Percentiles rank a stretch among this genome's conserved stretches.
phyloP scores from a whole-genome alignment of 2,113 vertebrate genomes.

The Xenopus borealis region DNA sequence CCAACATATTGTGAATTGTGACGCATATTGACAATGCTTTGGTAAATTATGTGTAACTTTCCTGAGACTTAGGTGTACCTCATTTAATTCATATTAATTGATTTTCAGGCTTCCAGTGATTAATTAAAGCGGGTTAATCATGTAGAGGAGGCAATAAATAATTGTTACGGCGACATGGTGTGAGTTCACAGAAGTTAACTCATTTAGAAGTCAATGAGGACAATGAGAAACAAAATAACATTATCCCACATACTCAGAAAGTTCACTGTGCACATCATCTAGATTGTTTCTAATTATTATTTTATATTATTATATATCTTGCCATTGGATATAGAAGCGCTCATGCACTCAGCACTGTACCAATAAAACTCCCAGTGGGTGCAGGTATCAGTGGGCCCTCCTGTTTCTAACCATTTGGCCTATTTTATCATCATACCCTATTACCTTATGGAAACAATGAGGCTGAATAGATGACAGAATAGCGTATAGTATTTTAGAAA shows the following conservation, averaged over 20 bases:
- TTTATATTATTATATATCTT: too few relatives aligned
- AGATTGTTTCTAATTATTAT: too few relatives aligned
- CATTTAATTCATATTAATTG: conserved; percentile 95
- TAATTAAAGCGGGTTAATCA: conserved; percentile 78
- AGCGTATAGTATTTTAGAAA: too few relatives aligned
- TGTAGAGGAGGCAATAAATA: conserved; percentile 82
- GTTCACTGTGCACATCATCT: too few relatives aligned
- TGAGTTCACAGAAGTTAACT: conserved; percentile 73
- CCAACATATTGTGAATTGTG: conserved; percentile 58
- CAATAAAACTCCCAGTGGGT: too few relatives aligned
- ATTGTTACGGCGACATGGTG: conserved; percentile 74
- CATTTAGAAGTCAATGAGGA: conserved; percentile 71
- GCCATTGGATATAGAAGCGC: too few relatives aligned
- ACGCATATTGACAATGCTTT: conserved; percentile 72
- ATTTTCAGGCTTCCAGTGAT: conserved; percentile 85
- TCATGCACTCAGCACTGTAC: too few relatives aligned
- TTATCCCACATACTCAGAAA: neutral
- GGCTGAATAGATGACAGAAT: too few relatives aligned
- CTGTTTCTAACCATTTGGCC: too few relatives aligned
- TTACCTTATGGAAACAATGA: too few relatives aligned
- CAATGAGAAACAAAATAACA: conserved; percentile 47
- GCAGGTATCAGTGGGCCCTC: too few relatives aligned
- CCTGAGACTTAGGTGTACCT: conserved; percentile 78
- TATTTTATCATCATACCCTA: too few relatives aligned
- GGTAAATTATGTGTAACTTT: conserved; percentile 89